Conservation (phyloP, 2,888 invertebrate species). For the Minunthozetes semirufus region DNA sequence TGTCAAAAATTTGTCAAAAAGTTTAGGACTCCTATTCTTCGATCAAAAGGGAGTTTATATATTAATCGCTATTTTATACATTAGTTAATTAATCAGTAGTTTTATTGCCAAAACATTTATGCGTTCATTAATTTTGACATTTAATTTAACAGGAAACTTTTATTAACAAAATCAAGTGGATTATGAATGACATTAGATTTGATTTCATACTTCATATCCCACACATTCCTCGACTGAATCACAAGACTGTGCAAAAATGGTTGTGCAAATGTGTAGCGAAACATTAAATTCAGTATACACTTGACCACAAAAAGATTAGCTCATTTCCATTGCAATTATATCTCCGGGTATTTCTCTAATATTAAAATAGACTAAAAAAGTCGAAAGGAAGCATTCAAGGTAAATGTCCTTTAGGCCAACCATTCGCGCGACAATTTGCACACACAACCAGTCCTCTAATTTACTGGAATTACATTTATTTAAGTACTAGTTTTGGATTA, state of each 20-base stretch:
- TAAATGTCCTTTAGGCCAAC: slow-evolving; percentile 16
- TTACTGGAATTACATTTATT: not conserved
- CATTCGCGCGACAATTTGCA: not conserved
- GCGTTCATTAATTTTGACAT: not conserved
- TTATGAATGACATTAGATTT: not conserved
- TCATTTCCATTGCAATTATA: not conserved
- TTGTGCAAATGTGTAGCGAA: not conserved
- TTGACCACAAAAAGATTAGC: not conserved
- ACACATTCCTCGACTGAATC: not conserved
- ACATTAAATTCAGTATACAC: too few species aligned
- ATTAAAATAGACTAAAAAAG: not conserved
- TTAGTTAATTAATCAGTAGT: not conserved
- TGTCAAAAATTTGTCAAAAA: too few species aligned
- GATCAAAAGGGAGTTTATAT: too few species aligned
- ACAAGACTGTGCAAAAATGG: not conserved
- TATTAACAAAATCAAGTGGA: not conserved
- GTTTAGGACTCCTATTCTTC: too few species aligned
- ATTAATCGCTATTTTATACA: too few species aligned
- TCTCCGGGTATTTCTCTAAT: not conserved
- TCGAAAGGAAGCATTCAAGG: slow-evolving; percentile 17
- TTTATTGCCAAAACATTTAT: too few species aligned
- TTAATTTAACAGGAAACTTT: not conserved
- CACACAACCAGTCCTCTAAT: not conserved
- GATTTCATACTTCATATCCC: not conserved
- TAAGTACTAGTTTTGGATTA: not conserved